phyloP scores from a whole-genome alignment of 1,140 invertebrate genomes.

The Achroia grisella region DNA sequence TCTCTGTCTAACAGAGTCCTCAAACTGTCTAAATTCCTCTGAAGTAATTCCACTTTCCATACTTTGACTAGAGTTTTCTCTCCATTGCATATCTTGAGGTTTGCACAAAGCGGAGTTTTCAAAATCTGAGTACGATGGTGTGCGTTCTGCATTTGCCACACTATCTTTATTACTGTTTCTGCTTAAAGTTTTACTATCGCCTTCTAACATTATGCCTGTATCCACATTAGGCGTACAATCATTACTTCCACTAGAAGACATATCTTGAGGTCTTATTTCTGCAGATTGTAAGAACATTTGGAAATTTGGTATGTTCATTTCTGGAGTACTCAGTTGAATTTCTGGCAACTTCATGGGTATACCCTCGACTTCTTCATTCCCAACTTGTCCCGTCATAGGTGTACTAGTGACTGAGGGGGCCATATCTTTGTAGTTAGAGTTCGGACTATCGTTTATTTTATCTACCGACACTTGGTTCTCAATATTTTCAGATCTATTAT shows the following conservation, averaged over 20 bases:
- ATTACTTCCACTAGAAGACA: slow-evolving; percentile 28
- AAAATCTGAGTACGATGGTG: slow-evolving; percentile 51
- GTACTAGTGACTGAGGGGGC: slow-evolving; percentile 46
- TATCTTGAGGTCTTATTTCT: slow-evolving; percentile 51
- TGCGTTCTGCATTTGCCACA: slow-evolving; percentile 22
- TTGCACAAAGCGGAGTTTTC: slow-evolving; percentile 44
- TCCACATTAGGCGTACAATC: slow-evolving; percentile 15
- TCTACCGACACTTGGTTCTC: neutral
- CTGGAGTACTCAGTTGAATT: slow-evolving; percentile 3
- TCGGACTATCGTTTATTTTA: slow-evolving; percentile 15
- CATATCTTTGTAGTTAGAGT: slow-evolving; percentile 39
- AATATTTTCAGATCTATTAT: slow-evolving; percentile 11
- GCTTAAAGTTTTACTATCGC: slow-evolving; percentile 41
- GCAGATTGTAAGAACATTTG: slow-evolving; percentile 49
- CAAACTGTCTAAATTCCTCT: slow-evolving; percentile 46
- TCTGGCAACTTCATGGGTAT: slow-evolving; percentile 36
- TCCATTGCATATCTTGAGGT: slow-evolving; percentile 44
- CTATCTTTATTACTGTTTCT: slow-evolving; percentile 35
- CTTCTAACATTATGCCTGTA: slow-evolving; percentile 38
- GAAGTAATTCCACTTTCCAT: slow-evolving; percentile 37
- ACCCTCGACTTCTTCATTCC: slow-evolving; percentile 21
- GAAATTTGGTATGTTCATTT: slow-evolving; percentile 37
- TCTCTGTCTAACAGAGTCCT: slow-evolving; percentile 37
- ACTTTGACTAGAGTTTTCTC: slow-evolving; percentile 41
- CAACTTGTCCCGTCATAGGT: slow-evolving; percentile 24